A percentile compares a stretch with the other conserved stretches of the same genome.
Evolutionary conservation across 92 coral and sea anemone genomes (phyloP).

Genomic region (Phenganax stokvisi): DNA sequence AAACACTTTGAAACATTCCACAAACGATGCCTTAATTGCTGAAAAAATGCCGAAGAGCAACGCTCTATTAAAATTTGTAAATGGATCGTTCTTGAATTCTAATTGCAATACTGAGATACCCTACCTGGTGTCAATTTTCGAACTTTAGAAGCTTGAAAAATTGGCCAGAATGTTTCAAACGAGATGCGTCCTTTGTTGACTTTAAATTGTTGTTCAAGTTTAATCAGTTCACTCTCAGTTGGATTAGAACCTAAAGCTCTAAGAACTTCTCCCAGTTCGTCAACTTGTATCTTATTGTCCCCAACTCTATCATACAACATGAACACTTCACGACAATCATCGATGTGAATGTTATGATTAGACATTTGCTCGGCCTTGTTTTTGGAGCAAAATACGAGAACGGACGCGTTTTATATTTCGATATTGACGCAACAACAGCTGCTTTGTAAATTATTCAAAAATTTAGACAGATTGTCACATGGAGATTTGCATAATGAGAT

Average conservation of each 20-base stretch:
- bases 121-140: slow-evolving; percentile 46
- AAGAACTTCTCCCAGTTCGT: slow-evolving; percentile 88
- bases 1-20: slow-evolving; percentile 88
- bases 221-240: slow-evolving; percentile 72
- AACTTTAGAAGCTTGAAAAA: slow-evolving; percentile 73
- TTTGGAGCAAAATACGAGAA: not conserved
- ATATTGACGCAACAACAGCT: too few relatives aligned
- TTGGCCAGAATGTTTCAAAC: slow-evolving; percentile 81
- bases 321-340: slow-evolving; percentile 67
- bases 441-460: too few relatives aligned
- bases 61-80: not conserved
- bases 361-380: not conserved
- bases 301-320: slow-evolving; percentile 85
- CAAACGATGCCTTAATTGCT: slow-evolving; percentile 79
- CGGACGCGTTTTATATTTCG: too few relatives aligned
- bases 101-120: not conserved
- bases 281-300: slow-evolving; percentile 68
- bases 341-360: slow-evolving; percentile 32
- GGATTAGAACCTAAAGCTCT: slow-evolving; percentile 97
- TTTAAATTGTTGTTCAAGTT: slow-evolving; percentile 52
- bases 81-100: not conserved
- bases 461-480: too few relatives aligned
- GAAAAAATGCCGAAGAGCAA: not conserved
- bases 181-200: slow-evolving; percentile 67
- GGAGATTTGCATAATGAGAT: too few relatives aligned